Conservation (phyloP, 2,113 vertebrate species). For the Embiotoca jacksoni region DNA sequence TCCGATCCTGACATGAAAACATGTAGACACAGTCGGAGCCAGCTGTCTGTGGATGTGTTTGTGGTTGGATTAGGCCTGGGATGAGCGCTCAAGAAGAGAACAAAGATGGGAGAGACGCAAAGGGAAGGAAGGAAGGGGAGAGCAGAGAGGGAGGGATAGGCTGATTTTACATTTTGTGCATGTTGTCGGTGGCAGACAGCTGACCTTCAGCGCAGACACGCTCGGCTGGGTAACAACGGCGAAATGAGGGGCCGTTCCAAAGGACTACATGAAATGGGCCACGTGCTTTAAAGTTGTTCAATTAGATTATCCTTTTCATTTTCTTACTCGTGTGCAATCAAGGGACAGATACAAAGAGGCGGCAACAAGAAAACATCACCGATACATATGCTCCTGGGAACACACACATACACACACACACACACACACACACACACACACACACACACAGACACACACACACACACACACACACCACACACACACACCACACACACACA, state of each 20-base stretch:
- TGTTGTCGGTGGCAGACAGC: slow-evolving; percentile 79
- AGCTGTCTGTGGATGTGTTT: slow-evolving; percentile 53
- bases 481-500: too few relatives aligned
- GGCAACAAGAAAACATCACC: slow-evolving; percentile 43
- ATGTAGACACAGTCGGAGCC: slow-evolving; percentile 9
- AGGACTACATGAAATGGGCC: slow-evolving; percentile 78
- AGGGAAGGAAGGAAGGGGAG: slow-evolving; percentile 10
- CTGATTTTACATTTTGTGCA: slow-evolving; percentile 81
- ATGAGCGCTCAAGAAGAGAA: slow-evolving; percentile 46
- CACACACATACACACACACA: slow-evolving; percentile 1
- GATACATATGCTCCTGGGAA: slow-evolving; percentile 27
- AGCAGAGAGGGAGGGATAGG: slow-evolving; percentile 12
- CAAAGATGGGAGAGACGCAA: neutral
- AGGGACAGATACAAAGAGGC: slow-evolving; percentile 39
- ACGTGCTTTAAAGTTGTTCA: slow-evolving; percentile 82
- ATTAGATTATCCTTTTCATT: slow-evolving; percentile 84
- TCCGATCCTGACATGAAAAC: slow-evolving; percentile 7
- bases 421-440: too few relatives aligned
- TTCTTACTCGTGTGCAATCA: slow-evolving; percentile 73
- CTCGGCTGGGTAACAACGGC: slow-evolving; percentile 70
- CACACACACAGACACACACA: too few relatives aligned
- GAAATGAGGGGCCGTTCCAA: slow-evolving; percentile 73
- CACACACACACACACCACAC: too few relatives aligned
- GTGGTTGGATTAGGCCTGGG: slow-evolving; percentile 47
- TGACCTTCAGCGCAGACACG: slow-evolving; percentile 82